Evolutionary conservation across 2,797 vertebrate genomes (phyloP), one percentile per base, ranked within the genome.

Genomic region (Rousettus madagascariensis): DNA sequence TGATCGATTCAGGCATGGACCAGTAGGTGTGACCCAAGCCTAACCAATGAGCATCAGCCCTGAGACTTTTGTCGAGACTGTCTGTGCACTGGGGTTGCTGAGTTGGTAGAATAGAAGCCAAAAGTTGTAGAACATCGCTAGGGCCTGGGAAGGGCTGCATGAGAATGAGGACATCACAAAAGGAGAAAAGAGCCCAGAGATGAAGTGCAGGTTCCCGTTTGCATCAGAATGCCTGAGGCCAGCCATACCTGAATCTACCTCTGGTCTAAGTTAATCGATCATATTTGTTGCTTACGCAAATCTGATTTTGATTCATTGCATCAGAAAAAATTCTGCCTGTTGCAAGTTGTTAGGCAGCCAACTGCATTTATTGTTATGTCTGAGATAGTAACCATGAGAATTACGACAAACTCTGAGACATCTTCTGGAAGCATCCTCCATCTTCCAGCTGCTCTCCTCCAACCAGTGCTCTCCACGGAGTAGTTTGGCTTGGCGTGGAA

Each of bases 291-390:
- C 65, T 78, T 72, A 79, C 33, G n/a, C 15, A 72, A 51, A 13
- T 96, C 80, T 72, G 69, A 87, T 84, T 94, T 72, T 46, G 26
- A 3, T 96, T 78, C 24, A 66, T 91, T 91, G 78, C 28, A 13
- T 88, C 13, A 84, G 79, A 59, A 65, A 77, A 59, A 82, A 36
- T 71, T 79, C 13, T 87, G 53, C 61, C 15, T 85, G 1, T 79
- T 2, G 1, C n/a, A 43, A 65, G 57, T 94, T 22, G 28, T 78
- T 84, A 53, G 43, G 24, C 19, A 68, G 91, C 49, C 49, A 79
- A 91, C 65, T 84, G 19, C 65, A 79, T 79, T 88, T 87, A 66
- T 87, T 74, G 71, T 78, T 55, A 28, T 38, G 65, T 71, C 84
- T 84, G 77, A 94, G 63, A 38, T 38, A 30, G 71, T 94, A 59